Evolutionary conservation across 2,888 invertebrate genomes (phyloP).

Genomic region (Sepioteuthis lessoniana): DNA sequence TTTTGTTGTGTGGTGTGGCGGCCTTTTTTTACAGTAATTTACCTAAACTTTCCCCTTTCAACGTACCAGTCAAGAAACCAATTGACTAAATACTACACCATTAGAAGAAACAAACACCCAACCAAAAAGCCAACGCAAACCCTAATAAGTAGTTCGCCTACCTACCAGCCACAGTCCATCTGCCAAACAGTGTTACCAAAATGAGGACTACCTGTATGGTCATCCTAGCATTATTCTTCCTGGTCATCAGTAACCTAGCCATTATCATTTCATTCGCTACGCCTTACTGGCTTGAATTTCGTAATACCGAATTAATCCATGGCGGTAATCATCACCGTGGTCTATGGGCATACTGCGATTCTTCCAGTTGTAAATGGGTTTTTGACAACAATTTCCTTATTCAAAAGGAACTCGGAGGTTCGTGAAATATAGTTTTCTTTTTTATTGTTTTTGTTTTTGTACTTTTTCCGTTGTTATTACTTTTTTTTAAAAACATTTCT

Average conservation of each 20-base stretch:
- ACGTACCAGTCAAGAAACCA: not conserved
- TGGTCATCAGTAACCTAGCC: constrained; percentile 64
- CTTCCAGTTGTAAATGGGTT: constrained; percentile 38
- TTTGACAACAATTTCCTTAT: constrained; percentile 45
- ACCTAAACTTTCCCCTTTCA: not conserved
- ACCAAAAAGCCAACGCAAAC: not conserved
- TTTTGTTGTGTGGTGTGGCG: not conserved
- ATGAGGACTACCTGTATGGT: constrained; percentile 61
- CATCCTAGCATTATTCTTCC: constrained; percentile 60
- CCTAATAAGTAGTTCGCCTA: not conserved
- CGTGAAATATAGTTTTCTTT: not conserved
- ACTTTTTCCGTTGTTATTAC: not conserved
- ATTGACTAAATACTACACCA: not conserved
- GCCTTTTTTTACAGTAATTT: not conserved
- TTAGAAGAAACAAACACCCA: not conserved
- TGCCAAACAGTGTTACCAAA: not conserved
- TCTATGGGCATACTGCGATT: constrained; percentile 41
- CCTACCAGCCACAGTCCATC: not conserved
- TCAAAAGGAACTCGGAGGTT: constrained; percentile 46
- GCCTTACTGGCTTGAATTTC: constrained; percentile 60
- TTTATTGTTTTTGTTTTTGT: not conserved
- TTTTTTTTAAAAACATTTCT: not conserved
- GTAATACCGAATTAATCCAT: not conserved
- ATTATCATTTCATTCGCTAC: constrained; percentile 63
- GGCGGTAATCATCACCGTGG: constrained; percentile 42